Evolutionary conservation across 2,888 invertebrate genomes (phyloP), one percentile per base, ranked within the genome.

Genomic region (Oligia strigilis): DNA sequence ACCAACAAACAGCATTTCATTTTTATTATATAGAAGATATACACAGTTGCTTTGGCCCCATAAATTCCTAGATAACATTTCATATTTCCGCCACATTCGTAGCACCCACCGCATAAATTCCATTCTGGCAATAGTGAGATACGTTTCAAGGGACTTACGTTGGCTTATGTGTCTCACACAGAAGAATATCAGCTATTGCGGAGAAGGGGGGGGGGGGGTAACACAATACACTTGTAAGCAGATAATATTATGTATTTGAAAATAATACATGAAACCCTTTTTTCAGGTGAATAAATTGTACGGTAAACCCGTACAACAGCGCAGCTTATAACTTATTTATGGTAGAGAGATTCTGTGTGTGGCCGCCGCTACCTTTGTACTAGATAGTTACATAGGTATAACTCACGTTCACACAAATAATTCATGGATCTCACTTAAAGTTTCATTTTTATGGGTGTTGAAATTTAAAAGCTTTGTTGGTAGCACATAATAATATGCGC

Each of bases 321-420:
- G 43, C 3, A 69, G 73, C 82, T 85, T 77, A 72, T 78, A 77
- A 72, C 55, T 77, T 86, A 85, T 82, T 86, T 82, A 82, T 72
- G 60, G 58, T 69, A 60, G 52, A 65, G 74, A 64, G 46, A 46
- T 77, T 74, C 46, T 74, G 65, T 60, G 58, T 65, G 73, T 73
- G 73, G 40, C n/a, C 62, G 49, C 71, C 19, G 19, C 72, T 72
- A 60, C 62, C 62, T 71, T 29, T 62, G 55, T 66, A 77, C 14
- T 23, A 60, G n/a, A 66, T 36, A 62, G 36, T 3, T 43, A 77
- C 4, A 5, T 40, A 40, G 40, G 9, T 40, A 58, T 62, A 67
- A 67, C 40, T 49, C 69, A 46, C 43, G 52, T 46, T 29, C 17
- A 40, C 40, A 40, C 40, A 14, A 76, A 29, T 64, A 36, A 82